Evolutionary conservation across 2,888 invertebrate species (phyloP), one percentile per base, ranked within the genome.

Genomic region (Bombyx huttoni): DNA sequence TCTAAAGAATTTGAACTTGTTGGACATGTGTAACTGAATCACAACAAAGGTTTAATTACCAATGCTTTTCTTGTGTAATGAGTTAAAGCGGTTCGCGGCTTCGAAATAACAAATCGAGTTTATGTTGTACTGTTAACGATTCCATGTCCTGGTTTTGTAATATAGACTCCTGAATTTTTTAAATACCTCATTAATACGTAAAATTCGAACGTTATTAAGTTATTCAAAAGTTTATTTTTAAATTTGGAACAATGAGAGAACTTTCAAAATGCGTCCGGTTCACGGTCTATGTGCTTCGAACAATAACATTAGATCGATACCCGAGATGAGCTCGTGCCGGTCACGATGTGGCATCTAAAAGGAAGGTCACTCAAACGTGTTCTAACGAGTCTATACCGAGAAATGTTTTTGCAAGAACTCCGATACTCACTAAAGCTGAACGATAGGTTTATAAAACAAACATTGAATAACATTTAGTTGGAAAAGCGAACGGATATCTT

Each of bases 401-500:
- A 54, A 63, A 66, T 58, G 58, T 68, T 70, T 69, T 67, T 66
- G 62, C 60, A 54, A 68, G 60, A 60, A 68, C 73, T 72, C 65
- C 60, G 58, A 63, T 65, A 40, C 40, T 64, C 62, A 62, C 60
- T 65, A 68, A 62, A 62, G 51, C 55, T 53, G 50, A 57, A 24
- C 24, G 58, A 56, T 58, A 56, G 54, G 53, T 58, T 59, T 65
- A 67, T 72, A 77, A 73, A 75, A 74, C 67, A 73, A 73, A 71
- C 59, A 67, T 73, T 74, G 73, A 67, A 75, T 75, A 74, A 76
- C 63, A 63, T 59, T 40, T 72, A 68, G 64, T 68, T 63, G 67
- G 75, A 79, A 79, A 79, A 81, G 78, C 78, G 78, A 84, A 68
- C 72, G 79, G 76, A 72, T 78, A 78, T 75, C 55, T 74, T 77